Evolutionary conservation across 2,888 invertebrate species (phyloP).

Genomic region (Thereva nobilitata): DNA sequence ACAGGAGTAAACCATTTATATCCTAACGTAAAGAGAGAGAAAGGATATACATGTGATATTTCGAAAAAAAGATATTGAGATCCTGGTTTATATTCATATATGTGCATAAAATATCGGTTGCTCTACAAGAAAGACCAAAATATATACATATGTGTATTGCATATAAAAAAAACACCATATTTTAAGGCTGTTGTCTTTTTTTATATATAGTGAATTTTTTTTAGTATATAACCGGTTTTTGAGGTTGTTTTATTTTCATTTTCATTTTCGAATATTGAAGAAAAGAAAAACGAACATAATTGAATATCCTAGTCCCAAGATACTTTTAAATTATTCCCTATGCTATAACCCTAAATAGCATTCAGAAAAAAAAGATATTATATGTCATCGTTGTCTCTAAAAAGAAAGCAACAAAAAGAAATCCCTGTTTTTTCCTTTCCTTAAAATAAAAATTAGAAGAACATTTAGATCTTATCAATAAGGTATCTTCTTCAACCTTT

Average conservation of each 20-base stretch:
- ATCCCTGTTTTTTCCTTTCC: background rate
- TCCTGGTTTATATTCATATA: slow-evolving; percentile 31
- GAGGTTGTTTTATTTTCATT: too few relatives aligned
- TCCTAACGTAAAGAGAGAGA: background rate
- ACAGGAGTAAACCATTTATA: too few relatives aligned
- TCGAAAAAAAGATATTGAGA: slow-evolving; percentile 25
- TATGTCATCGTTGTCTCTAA: slow-evolving; percentile 5
- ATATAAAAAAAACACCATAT: too few relatives aligned
- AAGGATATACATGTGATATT: slow-evolving; percentile 20
- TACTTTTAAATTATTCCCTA: slow-evolving; percentile 17
- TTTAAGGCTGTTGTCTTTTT: too few relatives aligned
- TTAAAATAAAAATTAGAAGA: too few relatives aligned
- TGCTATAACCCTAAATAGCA: too few relatives aligned
- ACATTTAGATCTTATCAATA: slow-evolving; percentile 19
- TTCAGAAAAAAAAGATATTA: slow-evolving; percentile 16
- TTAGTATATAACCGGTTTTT: too few relatives aligned
- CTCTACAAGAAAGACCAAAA: too few relatives aligned
- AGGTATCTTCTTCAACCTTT: slow-evolving; percentile 2
- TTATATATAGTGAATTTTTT: too few relatives aligned
- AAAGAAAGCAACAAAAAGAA: slow-evolving; percentile 8
- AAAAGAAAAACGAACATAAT: background rate
- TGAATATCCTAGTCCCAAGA: background rate
- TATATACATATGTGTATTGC: too few relatives aligned
- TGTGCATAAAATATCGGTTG: slow-evolving; percentile 4
- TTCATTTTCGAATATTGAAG: background rate